phyloP scores from a whole-genome alignment of 2,113 vertebrate species.

The Cheilinus undulatus region DNA sequence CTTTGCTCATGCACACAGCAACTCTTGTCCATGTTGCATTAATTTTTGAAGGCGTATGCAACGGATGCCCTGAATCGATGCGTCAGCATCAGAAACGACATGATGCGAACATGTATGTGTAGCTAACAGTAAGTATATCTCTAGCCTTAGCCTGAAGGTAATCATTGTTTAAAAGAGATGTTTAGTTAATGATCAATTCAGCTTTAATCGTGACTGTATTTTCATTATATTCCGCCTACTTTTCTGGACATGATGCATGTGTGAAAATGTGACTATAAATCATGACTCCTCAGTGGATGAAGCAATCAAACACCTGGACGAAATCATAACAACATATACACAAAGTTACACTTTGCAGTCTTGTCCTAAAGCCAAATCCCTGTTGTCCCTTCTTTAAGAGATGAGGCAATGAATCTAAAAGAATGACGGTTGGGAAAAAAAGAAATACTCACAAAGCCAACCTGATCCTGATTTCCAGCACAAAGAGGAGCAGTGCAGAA shows the following conservation, averaged over 20 bases:
- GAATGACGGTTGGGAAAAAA: constrained; percentile 65
- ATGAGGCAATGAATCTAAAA: constrained; percentile 72
- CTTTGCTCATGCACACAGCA: no score
- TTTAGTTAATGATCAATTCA: neutral
- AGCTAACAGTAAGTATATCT: no score
- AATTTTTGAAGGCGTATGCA: no score
- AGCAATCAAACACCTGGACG: constrained; percentile 30
- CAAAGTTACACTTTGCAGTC: constrained; percentile 57
- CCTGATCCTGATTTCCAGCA: constrained; percentile 72
- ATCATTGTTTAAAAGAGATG: neutral
- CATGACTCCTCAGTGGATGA: constrained; percentile 17
- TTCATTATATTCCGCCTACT: neutral
- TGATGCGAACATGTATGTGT: no score
- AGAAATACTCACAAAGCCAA: constrained; percentile 62
- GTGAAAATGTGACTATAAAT: constrained; percentile 2
- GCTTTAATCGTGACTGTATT: constrained; percentile 7
- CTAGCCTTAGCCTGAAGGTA: no score
- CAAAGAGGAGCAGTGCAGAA: constrained; percentile 53
- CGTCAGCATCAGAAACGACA: no score
- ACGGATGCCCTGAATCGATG: no score
- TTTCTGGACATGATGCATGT: neutral
- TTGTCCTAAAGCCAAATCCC: constrained; percentile 52
- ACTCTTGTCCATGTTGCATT: no score
- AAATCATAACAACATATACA: constrained; percentile 45
- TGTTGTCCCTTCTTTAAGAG: constrained; percentile 51